Base-by-base conservation (phyloP, 1,140 invertebrate genomes). In the Parasteatoda tepidariorum region DNA sequence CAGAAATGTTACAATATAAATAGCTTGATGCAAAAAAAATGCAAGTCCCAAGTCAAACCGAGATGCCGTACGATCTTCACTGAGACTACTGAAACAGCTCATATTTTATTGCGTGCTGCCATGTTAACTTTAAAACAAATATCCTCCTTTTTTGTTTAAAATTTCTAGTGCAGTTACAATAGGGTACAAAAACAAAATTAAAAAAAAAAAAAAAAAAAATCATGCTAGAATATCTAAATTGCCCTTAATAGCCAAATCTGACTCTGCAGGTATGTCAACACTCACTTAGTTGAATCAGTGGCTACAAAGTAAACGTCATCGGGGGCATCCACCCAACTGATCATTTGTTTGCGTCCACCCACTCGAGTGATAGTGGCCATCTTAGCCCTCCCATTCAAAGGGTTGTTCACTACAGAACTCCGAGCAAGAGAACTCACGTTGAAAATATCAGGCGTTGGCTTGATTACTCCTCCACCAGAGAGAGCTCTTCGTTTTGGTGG, bases 291-390 rank as follows among this genome's bases (percentile, higher is more conserved):
- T 86, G 92, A 91, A 86, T 95, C 94, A 41, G 95, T 96, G 84
- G 96, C 95, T 87, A 95, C 92, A 91, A 98, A 98, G 90, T 97
- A 98, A 70, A 98, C 94, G 90, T 99, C 97, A 89, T 98, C 97
- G 4, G 97, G 97, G 62, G 97, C 97, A 90, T 98, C 97, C 93
- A 97, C 96, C 96, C 96, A 98, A 87, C 96, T 97, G 87, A 98
- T 96, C 62, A 97, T 95, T 90, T 96, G 95, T 87, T 96, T 96
- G 18, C 87, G 85, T 85, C 86, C 84, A 73, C 92, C 92, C 85
- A 92, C 90, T 84, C 92, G 90, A 64, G 91, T 93, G 90, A 92
- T 92, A 18, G 91, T 90, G 30, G 90, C 89, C 83, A 93, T 92
- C 86, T 94, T 94, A 74, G 93, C 93, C 88, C 94, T 93, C 61